Conservation (phyloP, 2,797 vertebrate species). For the Pseudotriccus pelzelni region DNA sequence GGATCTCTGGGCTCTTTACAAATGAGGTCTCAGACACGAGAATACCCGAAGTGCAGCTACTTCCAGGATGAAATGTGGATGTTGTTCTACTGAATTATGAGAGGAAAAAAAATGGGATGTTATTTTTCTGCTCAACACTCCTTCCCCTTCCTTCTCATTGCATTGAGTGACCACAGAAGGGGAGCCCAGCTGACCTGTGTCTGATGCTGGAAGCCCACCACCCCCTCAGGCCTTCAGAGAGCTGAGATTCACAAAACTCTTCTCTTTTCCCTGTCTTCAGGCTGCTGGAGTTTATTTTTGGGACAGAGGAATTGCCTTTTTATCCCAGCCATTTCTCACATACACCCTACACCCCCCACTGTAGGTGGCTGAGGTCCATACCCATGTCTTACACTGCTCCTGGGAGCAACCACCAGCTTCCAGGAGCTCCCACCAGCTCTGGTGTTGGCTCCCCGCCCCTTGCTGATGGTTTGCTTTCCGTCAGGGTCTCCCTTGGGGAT, state of each 20-base stretch:
- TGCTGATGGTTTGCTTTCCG: neutral
- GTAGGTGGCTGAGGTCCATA: neutral
- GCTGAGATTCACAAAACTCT: neutral
- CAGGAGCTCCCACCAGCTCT: neutral
- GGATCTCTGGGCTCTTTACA: neutral
- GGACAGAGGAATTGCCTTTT: neutral
- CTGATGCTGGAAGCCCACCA: neutral
- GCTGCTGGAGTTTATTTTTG: neutral
- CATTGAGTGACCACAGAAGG: neutral
- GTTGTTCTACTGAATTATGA: neutral
- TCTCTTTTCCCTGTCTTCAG: neutral
- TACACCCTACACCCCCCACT: neutral
- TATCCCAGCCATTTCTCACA: neutral
- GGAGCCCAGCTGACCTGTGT: neutral
- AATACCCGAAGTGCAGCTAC: neutral
- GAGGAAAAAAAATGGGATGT: neutral
- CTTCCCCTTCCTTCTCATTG: neutral
- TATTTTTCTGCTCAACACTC: neutral
- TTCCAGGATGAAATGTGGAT: neutral
- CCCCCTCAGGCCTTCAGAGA: neutral
- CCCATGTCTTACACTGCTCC: rapidly evolving
- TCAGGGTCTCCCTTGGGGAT: neutral
- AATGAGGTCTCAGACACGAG: neutral
- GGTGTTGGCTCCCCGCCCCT: neutral
- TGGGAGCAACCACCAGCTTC: neutral